Evolutionary conservation across 2,888 invertebrate genomes (phyloP).

Genomic region (Amaurobius ferox): DNA sequence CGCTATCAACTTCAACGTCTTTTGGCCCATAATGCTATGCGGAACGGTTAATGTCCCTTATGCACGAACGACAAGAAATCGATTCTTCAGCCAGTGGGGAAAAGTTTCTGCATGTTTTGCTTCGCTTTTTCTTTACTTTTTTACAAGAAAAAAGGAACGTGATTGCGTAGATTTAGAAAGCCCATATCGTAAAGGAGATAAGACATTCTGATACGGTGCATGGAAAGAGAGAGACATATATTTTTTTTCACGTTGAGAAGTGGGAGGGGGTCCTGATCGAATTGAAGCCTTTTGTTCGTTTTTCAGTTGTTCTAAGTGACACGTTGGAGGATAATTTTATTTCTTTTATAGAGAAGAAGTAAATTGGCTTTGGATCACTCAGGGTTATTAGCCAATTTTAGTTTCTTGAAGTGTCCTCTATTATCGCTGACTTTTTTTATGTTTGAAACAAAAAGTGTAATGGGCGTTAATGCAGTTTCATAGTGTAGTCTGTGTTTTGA

Average conservation of each 20-base stretch:
- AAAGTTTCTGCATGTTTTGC: conserved; percentile 18
- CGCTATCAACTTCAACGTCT: neutral
- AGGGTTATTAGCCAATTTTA: conserved; percentile 12
- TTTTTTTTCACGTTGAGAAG: neutral
- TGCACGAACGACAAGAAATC: conserved; percentile 13
- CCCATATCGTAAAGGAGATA: conserved; percentile 14
- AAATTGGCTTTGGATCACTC: conserved; percentile 13
- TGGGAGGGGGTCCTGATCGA: conserved; percentile 1
- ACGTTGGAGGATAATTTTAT: conserved; percentile 14
- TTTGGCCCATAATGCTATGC: neutral
- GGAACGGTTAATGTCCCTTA: conserved; percentile 12
- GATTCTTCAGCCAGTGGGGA: neutral
- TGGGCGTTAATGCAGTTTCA: neutral
- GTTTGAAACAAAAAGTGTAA: neutral
- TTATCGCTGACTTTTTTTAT: neutral
- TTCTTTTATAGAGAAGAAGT: conserved; percentile 9
- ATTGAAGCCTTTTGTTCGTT: conserved; percentile 10
- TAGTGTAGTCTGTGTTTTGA: no score
- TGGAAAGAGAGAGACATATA: neutral
- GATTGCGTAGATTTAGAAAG: conserved; percentile 11
- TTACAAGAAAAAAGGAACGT: neutral
- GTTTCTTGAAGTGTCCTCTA: neutral
- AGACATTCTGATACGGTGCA: conserved; percentile 14
- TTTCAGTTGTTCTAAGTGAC: conserved; percentile 18
- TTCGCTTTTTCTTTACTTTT: neutral